phyloP scores from a whole-genome alignment of 2,113 vertebrate species.

The Malurus cyaneus region DNA sequence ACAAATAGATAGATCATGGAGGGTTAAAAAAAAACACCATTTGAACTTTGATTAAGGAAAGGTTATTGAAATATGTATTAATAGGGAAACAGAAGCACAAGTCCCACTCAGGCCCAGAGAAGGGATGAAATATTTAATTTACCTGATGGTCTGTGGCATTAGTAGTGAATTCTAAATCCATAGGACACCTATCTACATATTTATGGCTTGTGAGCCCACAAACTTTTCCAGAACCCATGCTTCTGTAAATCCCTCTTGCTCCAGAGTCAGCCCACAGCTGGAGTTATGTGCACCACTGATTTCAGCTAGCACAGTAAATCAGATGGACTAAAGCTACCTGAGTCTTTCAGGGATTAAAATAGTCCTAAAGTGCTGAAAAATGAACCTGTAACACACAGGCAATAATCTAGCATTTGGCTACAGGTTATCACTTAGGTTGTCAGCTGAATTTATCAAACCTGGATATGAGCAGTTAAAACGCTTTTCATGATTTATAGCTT shows the following conservation, averaged over 20 bases:
- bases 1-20: neutral
- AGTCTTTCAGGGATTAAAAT: neutral
- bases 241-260: neutral
- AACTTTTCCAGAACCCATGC: neutral
- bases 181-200: neutral
- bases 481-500: neutral
- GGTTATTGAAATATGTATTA: neutral
- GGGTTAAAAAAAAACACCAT: neutral
- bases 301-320: neutral
- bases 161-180: neutral
- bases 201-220: accelerated
- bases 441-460: conserved; percentile 22
- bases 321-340: neutral
- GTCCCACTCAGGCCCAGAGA: neutral
- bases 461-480: neutral
- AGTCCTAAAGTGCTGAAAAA: neutral
- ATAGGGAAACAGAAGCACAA: neutral
- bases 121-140: neutral
- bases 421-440: neutral
- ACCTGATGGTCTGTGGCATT: neutral
- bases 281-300: neutral
- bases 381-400: neutral
- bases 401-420: conserved; percentile 5
- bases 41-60: neutral
- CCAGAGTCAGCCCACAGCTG: neutral